Percentiles rank a stretch among this genome's conserved stretches.
These are phyloP conservation scores for Lamellibrachia luymesi DNA, from an alignment of 1,140 invertebrate genomes.

Conservation along the genomic window DNA sequence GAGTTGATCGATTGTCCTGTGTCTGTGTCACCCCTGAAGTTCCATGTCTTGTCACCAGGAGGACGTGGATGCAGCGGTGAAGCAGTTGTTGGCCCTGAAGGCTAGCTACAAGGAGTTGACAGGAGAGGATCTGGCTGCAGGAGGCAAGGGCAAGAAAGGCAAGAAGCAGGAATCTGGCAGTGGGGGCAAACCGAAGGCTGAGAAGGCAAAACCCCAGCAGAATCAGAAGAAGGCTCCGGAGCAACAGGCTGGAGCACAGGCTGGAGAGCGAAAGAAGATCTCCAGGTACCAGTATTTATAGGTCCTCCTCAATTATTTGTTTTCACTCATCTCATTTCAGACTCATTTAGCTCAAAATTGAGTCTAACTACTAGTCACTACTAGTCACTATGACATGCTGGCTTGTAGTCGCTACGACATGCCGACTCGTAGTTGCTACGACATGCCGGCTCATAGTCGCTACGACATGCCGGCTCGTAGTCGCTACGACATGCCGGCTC, in stretches of 20 bases:
- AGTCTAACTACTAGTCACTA: too few relatives aligned
- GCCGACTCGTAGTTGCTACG: too few relatives aligned
- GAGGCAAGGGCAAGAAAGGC: slow-evolving; percentile 42
- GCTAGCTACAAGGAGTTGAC: slow-evolving; percentile 74
- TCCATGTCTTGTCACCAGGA: slow-evolving; percentile 46
- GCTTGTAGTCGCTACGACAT: too few relatives aligned
- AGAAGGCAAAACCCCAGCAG: slow-evolving; percentile 20
- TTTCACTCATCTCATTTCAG: too few relatives aligned
- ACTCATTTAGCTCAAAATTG: too few relatives aligned
- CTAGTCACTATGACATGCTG: too few relatives aligned
- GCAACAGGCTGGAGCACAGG: slow-evolving; percentile 39
- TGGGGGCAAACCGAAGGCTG: slow-evolving; percentile 39
- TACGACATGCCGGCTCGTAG: too few relatives aligned
- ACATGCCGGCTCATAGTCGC: too few relatives aligned
- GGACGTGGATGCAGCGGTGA: slow-evolving; percentile 71
- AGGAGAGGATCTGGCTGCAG: slow-evolving; percentile 55
- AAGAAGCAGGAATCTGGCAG: slow-evolving; percentile 35
- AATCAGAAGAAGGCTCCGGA: slow-evolving; percentile 27
- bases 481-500: too few relatives aligned
- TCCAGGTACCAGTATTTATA: slow-evolving; percentile 40
- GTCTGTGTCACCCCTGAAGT: neutral
- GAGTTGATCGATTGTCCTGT: too few relatives aligned
- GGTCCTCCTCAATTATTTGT: too few relatives aligned
- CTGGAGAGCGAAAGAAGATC: slow-evolving; percentile 50
- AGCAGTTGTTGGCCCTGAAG: slow-evolving; percentile 74